phyloP scores from a whole-genome alignment of 1,140 invertebrate species.

The Drosophila ogumai region DNA sequence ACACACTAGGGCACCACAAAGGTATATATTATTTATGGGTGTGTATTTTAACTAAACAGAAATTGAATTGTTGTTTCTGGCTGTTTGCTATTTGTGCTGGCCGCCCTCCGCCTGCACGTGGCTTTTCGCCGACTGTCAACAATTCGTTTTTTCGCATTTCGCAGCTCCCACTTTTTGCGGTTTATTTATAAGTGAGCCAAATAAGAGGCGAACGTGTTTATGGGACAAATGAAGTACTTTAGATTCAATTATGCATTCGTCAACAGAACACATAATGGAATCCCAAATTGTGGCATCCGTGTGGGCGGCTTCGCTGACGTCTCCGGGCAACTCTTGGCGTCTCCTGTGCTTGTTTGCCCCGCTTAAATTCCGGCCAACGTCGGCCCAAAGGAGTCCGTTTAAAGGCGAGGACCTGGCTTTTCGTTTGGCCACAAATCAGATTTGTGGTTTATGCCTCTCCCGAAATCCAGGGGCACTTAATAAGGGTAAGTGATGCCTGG shows the following conservation, averaged over 20 bases:
- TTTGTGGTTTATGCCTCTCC: conserved; percentile 43
- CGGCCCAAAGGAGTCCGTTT: conserved; percentile 13
- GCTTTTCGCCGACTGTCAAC: conserved; percentile 50
- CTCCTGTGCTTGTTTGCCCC: conserved; percentile 29
- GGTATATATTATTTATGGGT: conserved; percentile 54
- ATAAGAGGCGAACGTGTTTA: conserved; percentile 72
- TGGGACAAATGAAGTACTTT: conserved; percentile 78
- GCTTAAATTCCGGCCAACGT: conserved; percentile 5
- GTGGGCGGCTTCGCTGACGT: conserved; percentile 8
- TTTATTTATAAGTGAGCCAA: conserved; percentile 68
- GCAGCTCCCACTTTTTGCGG: conserved; percentile 25
- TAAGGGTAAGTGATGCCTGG: conserved; percentile 24
- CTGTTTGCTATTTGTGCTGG: conserved; percentile 50
- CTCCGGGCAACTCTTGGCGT: conserved; percentile 8
- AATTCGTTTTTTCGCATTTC: conserved; percentile 38
- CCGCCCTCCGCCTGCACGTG: conserved; percentile 47
- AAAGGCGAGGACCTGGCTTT: conserved; percentile 8
- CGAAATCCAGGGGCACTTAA: conserved; percentile 44
- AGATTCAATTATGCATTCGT: conserved; percentile 76
- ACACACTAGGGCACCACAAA: conserved; percentile 3
- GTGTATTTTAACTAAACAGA: conserved; percentile 71
- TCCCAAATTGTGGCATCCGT: conserved; percentile 41
- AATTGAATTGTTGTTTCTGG: conserved; percentile 77
- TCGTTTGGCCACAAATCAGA: conserved; percentile 51
- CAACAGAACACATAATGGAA: conserved; percentile 59